A percentile compares a stretch with the other conserved stretches of the same genome.
These are phyloP conservation scores for Melipona bicolor DNA, from an alignment of 2,888 invertebrate species.

Conservation along the genomic window DNA sequence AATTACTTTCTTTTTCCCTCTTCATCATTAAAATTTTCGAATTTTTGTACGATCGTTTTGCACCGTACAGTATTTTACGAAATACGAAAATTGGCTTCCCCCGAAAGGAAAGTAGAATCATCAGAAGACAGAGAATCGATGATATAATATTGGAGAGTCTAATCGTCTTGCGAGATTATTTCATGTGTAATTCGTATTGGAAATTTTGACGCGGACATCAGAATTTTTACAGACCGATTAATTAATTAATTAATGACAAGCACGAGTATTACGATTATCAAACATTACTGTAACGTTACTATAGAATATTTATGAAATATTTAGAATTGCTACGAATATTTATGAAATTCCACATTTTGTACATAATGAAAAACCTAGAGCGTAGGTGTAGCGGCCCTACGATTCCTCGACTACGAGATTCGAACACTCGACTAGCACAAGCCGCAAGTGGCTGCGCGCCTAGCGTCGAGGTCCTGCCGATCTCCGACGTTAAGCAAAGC, in stretches of 20 bases:
- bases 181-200: background rate
- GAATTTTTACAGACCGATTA: background rate
- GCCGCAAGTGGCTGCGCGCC: too few species aligned
- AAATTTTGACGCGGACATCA: too few species aligned
- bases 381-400: too few species aligned
- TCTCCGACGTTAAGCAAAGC: too few species aligned
- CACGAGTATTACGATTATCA: background rate
- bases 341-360: too few species aligned
- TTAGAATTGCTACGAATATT: too few species aligned
- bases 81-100: background rate
- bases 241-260: background rate
- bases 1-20: background rate
- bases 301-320: too few species aligned
- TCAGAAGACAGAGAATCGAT: background rate
- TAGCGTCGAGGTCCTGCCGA: too few species aligned
- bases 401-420: too few species aligned
- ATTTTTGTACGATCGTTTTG: background rate
- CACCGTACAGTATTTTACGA: background rate
- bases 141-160: background rate
- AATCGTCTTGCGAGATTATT: background rate
- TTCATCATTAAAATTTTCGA: background rate
- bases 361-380: too few species aligned
- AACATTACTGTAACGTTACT: too few species aligned
- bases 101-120: background rate
- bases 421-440: too few species aligned